A percentile compares a stretch with the other conserved stretches of the same genome.
These are phyloP conservation scores for Metellina segmentata DNA, from an alignment of 2,888 invertebrate species.

Conservation along the genomic window DNA sequence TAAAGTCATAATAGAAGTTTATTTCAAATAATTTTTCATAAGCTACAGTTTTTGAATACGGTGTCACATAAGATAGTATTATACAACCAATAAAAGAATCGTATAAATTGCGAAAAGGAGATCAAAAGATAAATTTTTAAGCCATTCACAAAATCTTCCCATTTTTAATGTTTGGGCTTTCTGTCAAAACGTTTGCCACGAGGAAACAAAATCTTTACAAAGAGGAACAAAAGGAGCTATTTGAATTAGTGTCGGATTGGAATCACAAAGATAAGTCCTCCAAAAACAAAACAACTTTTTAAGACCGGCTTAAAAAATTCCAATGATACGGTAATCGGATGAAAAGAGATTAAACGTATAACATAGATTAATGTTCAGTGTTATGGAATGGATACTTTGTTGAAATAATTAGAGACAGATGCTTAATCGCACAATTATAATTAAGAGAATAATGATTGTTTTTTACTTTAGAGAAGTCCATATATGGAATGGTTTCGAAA, in stretches of 20 bases:
- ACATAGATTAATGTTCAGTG: too few species aligned
- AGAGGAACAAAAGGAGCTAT: not conserved
- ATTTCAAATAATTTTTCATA: not conserved
- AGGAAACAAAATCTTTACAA: not conserved
- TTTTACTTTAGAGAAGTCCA: too few species aligned
- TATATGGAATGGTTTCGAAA: too few species aligned
- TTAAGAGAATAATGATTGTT: too few species aligned
- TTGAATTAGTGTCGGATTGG: not conserved
- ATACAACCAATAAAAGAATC: not conserved
- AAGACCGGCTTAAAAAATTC: not conserved
- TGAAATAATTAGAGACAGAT: too few species aligned
- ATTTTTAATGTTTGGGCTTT: not conserved
- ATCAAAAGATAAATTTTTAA: not conserved
- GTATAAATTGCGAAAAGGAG: not conserved
- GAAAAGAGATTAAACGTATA: not conserved
- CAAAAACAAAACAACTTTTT: not conserved
- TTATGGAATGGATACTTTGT: too few species aligned
- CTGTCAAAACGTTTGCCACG: not conserved
- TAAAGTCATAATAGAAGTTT: not conserved
- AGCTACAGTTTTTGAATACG: not conserved
- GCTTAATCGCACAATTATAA: too few species aligned
- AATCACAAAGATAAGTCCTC: not conserved
- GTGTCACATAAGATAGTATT: not conserved
- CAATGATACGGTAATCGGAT: not conserved
- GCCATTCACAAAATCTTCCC: not conserved